Conservation (phyloP, 2,113 vertebrate species). For the Notechis scutatus region DNA sequence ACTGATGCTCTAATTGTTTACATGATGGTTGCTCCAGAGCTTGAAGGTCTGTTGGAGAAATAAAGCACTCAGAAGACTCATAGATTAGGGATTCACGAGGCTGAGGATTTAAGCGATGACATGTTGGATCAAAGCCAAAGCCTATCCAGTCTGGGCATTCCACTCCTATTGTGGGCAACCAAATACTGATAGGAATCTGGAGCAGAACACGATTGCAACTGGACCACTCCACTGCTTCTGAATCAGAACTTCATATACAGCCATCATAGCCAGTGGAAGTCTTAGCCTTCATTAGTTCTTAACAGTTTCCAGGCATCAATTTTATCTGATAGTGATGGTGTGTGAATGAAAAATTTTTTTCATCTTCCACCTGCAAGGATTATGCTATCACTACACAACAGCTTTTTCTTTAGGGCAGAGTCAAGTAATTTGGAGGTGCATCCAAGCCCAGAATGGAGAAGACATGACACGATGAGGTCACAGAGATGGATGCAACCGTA, state of each 20-base stretch:
- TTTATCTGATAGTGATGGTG: neutral
- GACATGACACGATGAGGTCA: neutral
- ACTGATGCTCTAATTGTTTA: neutral
- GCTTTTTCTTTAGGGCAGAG: neutral
- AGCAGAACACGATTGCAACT: neutral
- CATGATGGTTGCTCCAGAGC: neutral
- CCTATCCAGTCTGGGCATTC: neutral
- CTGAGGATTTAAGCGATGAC: neutral
- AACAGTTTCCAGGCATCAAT: neutral
- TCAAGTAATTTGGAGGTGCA: neutral
- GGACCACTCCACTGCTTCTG: neutral
- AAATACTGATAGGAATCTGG: neutral
- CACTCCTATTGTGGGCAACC: neutral
- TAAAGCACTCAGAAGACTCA: neutral
- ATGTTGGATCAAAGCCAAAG: neutral
- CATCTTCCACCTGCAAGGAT: neutral
- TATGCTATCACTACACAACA: neutral
- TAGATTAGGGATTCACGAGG: neutral
- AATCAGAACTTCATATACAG: neutral
- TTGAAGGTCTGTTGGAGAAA: neutral
- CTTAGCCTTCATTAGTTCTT: neutral
- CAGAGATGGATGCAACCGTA: neutral
- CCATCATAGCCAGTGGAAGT: neutral
- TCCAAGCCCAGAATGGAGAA: neutral
- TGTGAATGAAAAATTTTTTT: neutral